Evolutionary conservation across 1,140 invertebrate species (phyloP).

Genomic region (Brachystomella parvula): DNA sequence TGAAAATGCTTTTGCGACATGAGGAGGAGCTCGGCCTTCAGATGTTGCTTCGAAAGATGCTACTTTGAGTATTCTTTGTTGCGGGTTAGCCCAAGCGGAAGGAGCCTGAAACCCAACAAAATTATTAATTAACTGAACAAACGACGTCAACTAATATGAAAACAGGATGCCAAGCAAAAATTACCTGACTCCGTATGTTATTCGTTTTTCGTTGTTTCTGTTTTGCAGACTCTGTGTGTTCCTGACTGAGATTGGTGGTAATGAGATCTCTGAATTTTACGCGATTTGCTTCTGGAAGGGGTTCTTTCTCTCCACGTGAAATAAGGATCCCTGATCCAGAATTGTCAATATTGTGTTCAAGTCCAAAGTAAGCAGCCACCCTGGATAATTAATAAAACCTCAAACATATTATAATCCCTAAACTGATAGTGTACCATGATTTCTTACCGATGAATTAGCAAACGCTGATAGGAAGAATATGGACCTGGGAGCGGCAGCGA

Average conservation of each 20-base stretch:
- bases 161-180: too few species aligned
- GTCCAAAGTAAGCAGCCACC: background rate
- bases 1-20: slow-evolving; percentile 5
- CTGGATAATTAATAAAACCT: too few species aligned
- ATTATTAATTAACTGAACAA: background rate
- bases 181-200: background rate
- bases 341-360: slow-evolving; percentile 5
- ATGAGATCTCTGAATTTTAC: slow-evolving; percentile 8
- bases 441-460: slow-evolving; percentile 1
- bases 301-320: background rate
- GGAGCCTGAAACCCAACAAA: background rate
- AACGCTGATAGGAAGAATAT: background rate
- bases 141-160: too few species aligned
- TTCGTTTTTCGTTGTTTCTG: background rate
- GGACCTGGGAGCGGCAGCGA: background rate
- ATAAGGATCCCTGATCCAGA: background rate
- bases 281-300: background rate
- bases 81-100: background rate
- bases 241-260: slow-evolving; percentile 1
- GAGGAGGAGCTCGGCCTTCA: slow-evolving; percentile 2
- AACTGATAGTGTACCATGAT: too few species aligned
- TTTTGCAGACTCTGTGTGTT: slow-evolving; percentile 1
- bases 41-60: slow-evolving; percentile 4
- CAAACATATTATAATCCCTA: too few species aligned
- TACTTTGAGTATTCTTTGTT: slow-evolving; percentile 10